Evolutionary conservation across 2,113 vertebrate species (phyloP).

Genomic region (Tretioscincus oriximinensis): DNA sequence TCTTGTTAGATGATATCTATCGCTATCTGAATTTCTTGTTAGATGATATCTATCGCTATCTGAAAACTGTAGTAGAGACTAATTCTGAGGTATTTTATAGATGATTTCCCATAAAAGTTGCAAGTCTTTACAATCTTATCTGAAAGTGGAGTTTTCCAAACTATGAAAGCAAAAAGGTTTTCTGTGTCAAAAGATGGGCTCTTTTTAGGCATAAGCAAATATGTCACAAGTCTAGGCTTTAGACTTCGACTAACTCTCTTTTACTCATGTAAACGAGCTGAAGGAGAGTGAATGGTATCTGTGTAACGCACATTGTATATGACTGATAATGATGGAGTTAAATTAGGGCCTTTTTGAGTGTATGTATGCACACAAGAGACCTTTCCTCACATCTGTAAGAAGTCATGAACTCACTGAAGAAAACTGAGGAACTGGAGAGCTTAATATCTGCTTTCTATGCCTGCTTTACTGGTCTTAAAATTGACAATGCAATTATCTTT

Average conservation of each 20-base stretch:
- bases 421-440: too few relatives aligned
- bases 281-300: neutral
- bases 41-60: too few relatives aligned
- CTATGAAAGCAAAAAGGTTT: neutral
- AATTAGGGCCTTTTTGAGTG: neutral
- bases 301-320: neutral
- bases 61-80: slow-evolving; percentile 7
- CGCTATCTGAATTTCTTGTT: slow-evolving; percentile 15
- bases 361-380: too few relatives aligned
- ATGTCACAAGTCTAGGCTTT: too few relatives aligned
- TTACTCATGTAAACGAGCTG: neutral
- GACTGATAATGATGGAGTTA: neutral
- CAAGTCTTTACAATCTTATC: neutral
- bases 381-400: too few relatives aligned
- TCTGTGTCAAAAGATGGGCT: neutral
- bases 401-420: too few relatives aligned
- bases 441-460: too few relatives aligned
- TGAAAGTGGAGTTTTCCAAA: neutral
- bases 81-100: too few relatives aligned
- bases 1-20: slow-evolving; percentile 6
- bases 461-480: too few relatives aligned
- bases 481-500: too few relatives aligned
- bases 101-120: too few relatives aligned
- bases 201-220: neutral
- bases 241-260: neutral